Base-by-base conservation (phyloP, 2,797 vertebrate species). In the Eurystomus glaucurus region DNA sequence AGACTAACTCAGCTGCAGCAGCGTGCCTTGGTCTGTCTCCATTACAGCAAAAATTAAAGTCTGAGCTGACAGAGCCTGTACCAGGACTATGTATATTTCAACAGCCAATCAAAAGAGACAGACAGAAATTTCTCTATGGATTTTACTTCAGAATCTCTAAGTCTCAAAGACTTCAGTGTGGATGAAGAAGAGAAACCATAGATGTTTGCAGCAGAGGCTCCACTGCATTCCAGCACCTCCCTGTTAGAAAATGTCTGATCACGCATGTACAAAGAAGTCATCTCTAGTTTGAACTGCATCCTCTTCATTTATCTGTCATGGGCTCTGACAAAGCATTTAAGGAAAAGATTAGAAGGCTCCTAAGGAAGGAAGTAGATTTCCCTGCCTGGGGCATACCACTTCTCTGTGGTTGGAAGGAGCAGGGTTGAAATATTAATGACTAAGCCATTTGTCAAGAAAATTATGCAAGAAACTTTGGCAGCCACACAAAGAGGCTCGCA, bases 381-480 rank as follows among this genome's bases (percentile, higher is more conserved):
- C 62, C 92, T 93, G 96, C 97, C 97, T 95, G 75, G 85, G 94
- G 98, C 97, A 88, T 65, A 93, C 62, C 64, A 94, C 70, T 97
- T 97, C 90, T 88, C 96, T 45, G 35, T 89, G 83, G 83, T 43
- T 96, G 96, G 91, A 88, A 97, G 95, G 93, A 92, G 84, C 35
- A 28, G 45, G 80, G 60, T 31, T 97, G 91, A 98, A 97, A 97
- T 97, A 98, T 97, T 98, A 98, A 98, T 95, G 81, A 97, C 81
- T 31, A 93, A 74, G 69, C 82, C 83, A 97, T 97, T 98, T 97
- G 96, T 98, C 96, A 97, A 83, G 96, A 91, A 97, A 96, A 98
- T 97, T 97, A 98, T 77, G 58, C 96, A 97, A 94, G 95, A 96
- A 94, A 66, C 60, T 61, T 89, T 94, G 96, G 95, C 96, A 97